phyloP scores from a whole-genome alignment of 2,888 invertebrate genomes.

The Polydesmus complanatus region DNA sequence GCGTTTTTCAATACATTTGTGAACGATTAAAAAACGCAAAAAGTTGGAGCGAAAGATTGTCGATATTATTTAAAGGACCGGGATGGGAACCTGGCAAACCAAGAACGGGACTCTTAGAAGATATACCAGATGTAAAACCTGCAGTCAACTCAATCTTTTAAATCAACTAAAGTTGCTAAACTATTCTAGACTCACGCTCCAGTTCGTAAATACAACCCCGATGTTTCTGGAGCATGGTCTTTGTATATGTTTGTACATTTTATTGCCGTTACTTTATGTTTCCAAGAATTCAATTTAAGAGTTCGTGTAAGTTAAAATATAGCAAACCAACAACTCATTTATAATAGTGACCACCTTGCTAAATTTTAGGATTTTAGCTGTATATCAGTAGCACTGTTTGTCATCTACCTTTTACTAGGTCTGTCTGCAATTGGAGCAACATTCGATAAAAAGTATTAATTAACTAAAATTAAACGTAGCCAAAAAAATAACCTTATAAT shows the following conservation, averaged over 20 bases:
- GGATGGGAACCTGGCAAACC: conserved; percentile 73
- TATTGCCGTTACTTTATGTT: not conserved
- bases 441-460: conserved; percentile 7
- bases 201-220: conserved; percentile 1
- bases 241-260: conserved; percentile 7
- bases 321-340: too few species aligned
- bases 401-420: not conserved
- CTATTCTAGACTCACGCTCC: conserved; percentile 2
- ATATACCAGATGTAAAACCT: conserved; percentile 55
- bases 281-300: conserved; percentile 3
- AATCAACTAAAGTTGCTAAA: not conserved
- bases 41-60: not conserved
- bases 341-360: not conserved
- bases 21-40: not conserved
- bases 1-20: conserved; percentile 53
- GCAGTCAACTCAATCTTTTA: not conserved
- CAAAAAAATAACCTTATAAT: not conserved
- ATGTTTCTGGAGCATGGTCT: not conserved
- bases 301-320: not conserved
- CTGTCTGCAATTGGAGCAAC: conserved; percentile 8
- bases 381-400: not conserved
- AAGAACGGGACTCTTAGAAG: conserved; percentile 56
- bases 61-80: conserved; percentile 60
- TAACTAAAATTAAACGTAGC: not conserved
- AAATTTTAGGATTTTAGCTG: not conserved